Conservation (phyloP, 2,888 invertebrate species). For the Perithous albicinctus region DNA sequence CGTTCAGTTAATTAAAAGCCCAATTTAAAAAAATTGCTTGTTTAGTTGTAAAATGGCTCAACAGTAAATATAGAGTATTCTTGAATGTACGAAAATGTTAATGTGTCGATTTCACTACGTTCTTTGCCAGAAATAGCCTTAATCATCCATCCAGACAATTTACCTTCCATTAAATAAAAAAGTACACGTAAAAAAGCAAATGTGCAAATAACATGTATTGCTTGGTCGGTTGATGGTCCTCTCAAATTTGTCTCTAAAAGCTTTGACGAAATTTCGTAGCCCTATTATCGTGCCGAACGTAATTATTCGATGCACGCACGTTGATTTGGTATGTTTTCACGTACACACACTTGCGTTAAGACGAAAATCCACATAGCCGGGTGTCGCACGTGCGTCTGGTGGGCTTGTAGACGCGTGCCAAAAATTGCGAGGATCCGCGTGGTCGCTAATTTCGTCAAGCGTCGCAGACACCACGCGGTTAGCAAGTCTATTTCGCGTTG, state of each 20-base stretch:
- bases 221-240: background rate
- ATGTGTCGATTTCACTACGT: too few relatives aligned
- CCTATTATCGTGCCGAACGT: background rate
- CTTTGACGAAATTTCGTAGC: conserved; percentile 1
- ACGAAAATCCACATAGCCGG: conserved; percentile 21
- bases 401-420: conserved; percentile 72
- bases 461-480: conserved; percentile 84
- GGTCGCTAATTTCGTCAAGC: conserved; percentile 82
- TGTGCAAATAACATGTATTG: background rate
- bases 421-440: conserved; percentile 80
- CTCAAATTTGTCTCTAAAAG: background rate
- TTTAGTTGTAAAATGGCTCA: too few relatives aligned
- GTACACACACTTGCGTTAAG: background rate
- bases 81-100: too few relatives aligned
- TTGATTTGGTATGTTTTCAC: background rate
- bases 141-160: too few relatives aligned
- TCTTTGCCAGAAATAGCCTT: too few relatives aligned
- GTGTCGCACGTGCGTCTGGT: conserved; percentile 41
- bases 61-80: too few relatives aligned
- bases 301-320: conserved; percentile 23
- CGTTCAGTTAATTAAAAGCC: too few relatives aligned
- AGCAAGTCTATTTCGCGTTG: conserved; percentile 79
- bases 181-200: background rate
- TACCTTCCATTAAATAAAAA: background rate
- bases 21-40: too few relatives aligned